These are phyloP conservation scores for Druceiella hillmani DNA, from an alignment of 2,888 invertebrate genomes.

Conservation along the genomic window DNA sequence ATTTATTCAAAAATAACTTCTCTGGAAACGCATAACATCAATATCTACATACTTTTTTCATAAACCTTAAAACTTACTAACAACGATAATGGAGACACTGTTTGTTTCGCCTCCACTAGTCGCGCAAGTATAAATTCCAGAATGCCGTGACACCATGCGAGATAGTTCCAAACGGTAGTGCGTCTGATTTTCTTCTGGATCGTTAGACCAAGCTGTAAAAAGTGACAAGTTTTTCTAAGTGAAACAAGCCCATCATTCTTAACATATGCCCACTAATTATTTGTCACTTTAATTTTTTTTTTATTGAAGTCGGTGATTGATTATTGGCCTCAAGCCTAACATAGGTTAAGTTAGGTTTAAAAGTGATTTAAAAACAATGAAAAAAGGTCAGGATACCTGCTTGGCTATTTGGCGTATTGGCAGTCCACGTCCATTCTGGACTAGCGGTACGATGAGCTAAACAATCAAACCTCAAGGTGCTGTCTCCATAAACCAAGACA, in stretches of 20 bases:
- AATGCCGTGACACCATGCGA: slow-evolving; percentile 77
- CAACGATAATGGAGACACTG: slow-evolving; percentile 66
- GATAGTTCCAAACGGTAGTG: slow-evolving; percentile 77
- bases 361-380: slow-evolving; percentile 22
- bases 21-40: too few species aligned
- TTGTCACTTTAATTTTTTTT: too few species aligned
- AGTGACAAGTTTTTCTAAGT: slow-evolving; percentile 11
- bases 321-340: too few species aligned
- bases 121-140: slow-evolving; percentile 80
- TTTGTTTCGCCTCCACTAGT: slow-evolving; percentile 76
- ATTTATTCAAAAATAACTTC: too few species aligned
- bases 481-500: slow-evolving; percentile 74
- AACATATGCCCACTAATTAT: too few species aligned
- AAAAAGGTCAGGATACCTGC: slow-evolving; percentile 53
- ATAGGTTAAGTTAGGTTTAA: too few species aligned
- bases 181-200: slow-evolving; percentile 69
- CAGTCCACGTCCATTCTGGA: slow-evolving; percentile 87
- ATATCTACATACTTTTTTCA: too few species aligned
- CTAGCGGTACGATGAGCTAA: slow-evolving; percentile 70
- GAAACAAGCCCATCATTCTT: neutral
- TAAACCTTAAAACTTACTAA: slow-evolving; percentile 55
- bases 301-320: too few species aligned
- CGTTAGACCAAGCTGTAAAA: slow-evolving; percentile 65
- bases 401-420: slow-evolving; percentile 69
- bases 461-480: slow-evolving; percentile 77